These are phyloP conservation scores for Kobus ellipsiprymnus DNA, from an alignment of 2,113 vertebrate genomes.

Conservation along the genomic window DNA sequence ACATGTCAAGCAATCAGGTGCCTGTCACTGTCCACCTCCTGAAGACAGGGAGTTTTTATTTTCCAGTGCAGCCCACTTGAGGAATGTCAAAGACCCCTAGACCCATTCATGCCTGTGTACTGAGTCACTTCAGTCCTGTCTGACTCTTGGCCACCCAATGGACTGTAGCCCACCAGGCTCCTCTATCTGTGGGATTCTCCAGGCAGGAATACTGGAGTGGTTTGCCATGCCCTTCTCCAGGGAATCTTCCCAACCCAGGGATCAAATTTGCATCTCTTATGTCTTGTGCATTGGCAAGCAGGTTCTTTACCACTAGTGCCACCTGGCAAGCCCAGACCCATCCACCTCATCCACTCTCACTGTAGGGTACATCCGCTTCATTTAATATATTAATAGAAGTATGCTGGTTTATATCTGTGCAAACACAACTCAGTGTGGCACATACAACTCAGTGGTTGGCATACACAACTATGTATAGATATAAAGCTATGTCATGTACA, in stretches of 20 bases:
- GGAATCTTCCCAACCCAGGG: not conserved
- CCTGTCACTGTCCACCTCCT: not conserved
- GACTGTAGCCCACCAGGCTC: not conserved
- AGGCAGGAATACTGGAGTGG: not conserved
- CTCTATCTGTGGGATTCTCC: not conserved
- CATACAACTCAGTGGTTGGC: not conserved
- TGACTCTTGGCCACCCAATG: not conserved
- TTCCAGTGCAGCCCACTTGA: not conserved
- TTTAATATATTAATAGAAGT: not conserved
- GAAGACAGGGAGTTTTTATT: not conserved
- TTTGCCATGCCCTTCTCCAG: not conserved
- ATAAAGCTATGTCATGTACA: not conserved
- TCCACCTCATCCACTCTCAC: not conserved
- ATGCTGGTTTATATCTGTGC: not conserved
- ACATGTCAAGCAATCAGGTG: not conserved
- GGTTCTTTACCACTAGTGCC: not conserved
- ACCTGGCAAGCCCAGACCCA: not conserved
- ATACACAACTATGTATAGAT: not conserved
- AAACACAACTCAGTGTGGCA: not conserved
- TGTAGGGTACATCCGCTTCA: not conserved
- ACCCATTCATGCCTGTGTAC: not conserved
- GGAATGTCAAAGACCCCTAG: not conserved
- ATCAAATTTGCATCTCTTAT: not conserved
- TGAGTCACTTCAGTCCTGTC: not conserved
- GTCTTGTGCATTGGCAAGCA: not conserved